Evolutionary conservation across 2,797 vertebrate genomes (phyloP), one percentile per base, ranked within the genome.

Genomic region (Pygocentrus nattereri): DNA sequence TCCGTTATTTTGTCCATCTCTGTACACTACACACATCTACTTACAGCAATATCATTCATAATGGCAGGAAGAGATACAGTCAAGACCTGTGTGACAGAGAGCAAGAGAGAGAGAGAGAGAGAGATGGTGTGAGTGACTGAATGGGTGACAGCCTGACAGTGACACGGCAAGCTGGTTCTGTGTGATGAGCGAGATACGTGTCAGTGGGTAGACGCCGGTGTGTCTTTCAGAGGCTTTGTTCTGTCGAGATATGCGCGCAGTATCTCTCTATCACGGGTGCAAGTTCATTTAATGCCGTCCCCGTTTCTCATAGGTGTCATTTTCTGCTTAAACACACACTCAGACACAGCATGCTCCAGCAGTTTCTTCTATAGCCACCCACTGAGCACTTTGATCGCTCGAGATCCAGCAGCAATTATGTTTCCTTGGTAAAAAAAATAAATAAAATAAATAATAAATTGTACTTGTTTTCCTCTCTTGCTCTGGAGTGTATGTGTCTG

Each of bases 221-320:
- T 50, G 59, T 61, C 25, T 75, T 52, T 78, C 54, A 27, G 65
- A 23, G 71, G 38, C 70, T 82, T 86, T 86, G 80, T 82, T 72
- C 31, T 82, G 61, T 62, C 3, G 10, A 49, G 50, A 76, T 79
- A 58, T 78, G 73, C 21, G 27, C 44, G 50, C 25, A 18, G 16
- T 71, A 68, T 78, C 49, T 61, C 34, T 44, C 25, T 78, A 62
- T 81, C 83, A 84, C 13, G 58, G 65, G 56, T 68, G 41, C 52
- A 56, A 16, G 61, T 34, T 56, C n/a, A n/a, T 59, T 77, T 80
- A 52, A 61, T 79, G 23, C 68, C 21, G 50, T 74, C 54, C 65
- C 54, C 34, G 21, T 69, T 76, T 76, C 65, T 56, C 49, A 16
- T 56, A 71, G 31, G 23, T 67, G 64, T 72, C 58, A 25, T 81